These are phyloP conservation scores for Genyomyrus donnyi DNA, from an alignment of 2,113 vertebrate species.

Conservation along the genomic window DNA sequence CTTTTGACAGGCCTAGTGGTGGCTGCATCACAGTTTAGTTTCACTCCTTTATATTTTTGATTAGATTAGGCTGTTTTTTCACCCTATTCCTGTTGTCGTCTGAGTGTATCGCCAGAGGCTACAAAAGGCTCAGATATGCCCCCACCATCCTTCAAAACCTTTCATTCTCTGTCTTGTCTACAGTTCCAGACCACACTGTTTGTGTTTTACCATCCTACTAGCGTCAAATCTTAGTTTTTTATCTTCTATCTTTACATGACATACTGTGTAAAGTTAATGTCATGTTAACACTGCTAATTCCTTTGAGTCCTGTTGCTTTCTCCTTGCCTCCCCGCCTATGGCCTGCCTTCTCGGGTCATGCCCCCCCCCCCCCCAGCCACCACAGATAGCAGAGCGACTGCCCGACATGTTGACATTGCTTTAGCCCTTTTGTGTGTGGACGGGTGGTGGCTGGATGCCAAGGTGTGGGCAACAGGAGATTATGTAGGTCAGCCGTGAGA, in stretches of 20 bases:
- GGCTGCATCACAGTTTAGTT: slow-evolving; percentile 16
- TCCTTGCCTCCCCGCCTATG: not conserved
- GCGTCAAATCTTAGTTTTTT: not conserved
- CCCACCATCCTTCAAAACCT: slow-evolving; percentile 9
- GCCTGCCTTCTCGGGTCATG: not conserved
- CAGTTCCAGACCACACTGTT: not conserved
- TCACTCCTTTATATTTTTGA: slow-evolving; percentile 31
- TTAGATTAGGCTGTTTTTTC: slow-evolving; percentile 19
- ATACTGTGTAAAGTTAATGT: not conserved
- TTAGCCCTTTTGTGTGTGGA: not conserved
- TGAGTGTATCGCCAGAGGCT: slow-evolving; percentile 23
- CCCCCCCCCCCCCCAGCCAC: not conserved
- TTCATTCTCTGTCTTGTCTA: slow-evolving; percentile 16
- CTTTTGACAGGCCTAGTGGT: slow-evolving; percentile 18
- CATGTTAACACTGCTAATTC: not conserved
- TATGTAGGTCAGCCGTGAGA: slow-evolving; percentile 16
- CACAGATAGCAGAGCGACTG: not conserved
- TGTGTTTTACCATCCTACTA: not conserved
- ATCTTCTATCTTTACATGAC: not conserved
- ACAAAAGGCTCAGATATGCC: not conserved
- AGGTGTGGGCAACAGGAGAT: not conserved
- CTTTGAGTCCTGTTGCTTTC: not conserved
- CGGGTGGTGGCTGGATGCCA: not conserved
- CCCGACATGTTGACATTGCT: not conserved
- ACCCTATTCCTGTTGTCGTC: slow-evolving; percentile 23